Evolutionary conservation across 2,797 vertebrate genomes (phyloP).

Genomic region (Miichthys miiuy): DNA sequence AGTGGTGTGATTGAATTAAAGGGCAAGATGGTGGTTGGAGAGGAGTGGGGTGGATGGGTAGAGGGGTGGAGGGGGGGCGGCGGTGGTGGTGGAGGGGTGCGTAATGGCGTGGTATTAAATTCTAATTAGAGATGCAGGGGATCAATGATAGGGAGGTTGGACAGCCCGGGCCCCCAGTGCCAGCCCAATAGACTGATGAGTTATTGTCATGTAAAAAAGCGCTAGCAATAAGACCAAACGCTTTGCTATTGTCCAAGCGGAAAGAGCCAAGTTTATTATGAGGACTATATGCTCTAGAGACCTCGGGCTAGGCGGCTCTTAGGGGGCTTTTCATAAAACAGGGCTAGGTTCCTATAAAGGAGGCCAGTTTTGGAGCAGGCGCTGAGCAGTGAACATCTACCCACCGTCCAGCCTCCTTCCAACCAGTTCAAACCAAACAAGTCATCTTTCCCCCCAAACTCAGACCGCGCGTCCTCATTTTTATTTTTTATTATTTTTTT

Average conservation of each 20-base stretch:
- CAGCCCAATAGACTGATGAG: conserved; percentile 99
- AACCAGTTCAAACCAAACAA: conserved; percentile 82
- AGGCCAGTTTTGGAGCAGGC: conserved; percentile 99
- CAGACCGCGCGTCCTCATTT: conserved; percentile 67
- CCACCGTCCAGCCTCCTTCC: conserved; percentile 87
- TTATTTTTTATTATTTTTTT: conserved; percentile 30
- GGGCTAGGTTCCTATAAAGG: conserved; percentile 98
- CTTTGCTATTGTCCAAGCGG: conserved; percentile 99
- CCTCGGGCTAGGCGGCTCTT: conserved; percentile 99
- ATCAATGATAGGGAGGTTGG: conserved; percentile 99
- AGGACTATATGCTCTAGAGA: conserved; percentile 99
- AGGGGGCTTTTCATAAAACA: conserved; percentile 99
- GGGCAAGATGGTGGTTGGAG: conserved; percentile 98
- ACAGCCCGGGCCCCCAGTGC: conserved; percentile 99
- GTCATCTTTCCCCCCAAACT: conserved; percentile 78
- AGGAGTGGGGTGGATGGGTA: conserved; percentile 80
- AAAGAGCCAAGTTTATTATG: conserved; percentile 99
- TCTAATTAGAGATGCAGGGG: conserved; percentile 99
- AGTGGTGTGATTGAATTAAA: conserved; percentile 99
- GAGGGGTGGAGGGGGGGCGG: conserved; percentile 77
- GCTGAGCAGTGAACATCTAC: conserved; percentile 98
- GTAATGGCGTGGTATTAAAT: conserved; percentile 99
- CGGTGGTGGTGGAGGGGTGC: conserved; percentile 88
- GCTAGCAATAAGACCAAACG: conserved; percentile 99
- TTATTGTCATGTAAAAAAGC: conserved; percentile 99